These are phyloP conservation scores for Rhinolophus ferrumequinum DNA, from an alignment of 2,113 vertebrate genomes.

Conservation along the genomic window DNA sequence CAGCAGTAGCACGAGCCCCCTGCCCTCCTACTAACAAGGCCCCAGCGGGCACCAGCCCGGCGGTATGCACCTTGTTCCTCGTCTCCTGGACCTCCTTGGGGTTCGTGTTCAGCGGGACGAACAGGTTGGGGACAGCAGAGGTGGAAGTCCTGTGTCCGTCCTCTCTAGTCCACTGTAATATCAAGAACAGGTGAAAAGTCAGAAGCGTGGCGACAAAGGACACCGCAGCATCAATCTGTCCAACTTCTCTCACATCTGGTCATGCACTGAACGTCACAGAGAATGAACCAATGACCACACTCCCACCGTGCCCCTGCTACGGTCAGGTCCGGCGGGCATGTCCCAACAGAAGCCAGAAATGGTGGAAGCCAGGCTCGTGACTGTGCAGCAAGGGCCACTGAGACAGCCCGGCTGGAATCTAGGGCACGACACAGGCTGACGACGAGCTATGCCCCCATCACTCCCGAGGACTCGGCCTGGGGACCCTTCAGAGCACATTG, in stretches of 20 bases:
- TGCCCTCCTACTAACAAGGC: fast-evolving
- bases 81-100: conserved; percentile 99
- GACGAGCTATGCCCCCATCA: not conserved
- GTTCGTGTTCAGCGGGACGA: conserved; percentile 98
- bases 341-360: not conserved
- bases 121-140: conserved; percentile 95
- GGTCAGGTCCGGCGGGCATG: not conserved
- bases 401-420: not conserved
- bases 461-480: not conserved
- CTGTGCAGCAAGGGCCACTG: not conserved
- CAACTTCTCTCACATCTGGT: conserved; percentile 78
- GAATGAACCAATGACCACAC: conserved; percentile 92
- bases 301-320: not conserved
- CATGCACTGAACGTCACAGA: conserved; percentile 92
- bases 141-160: conserved; percentile 94
- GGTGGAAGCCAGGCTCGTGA: not conserved
- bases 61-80: conserved; percentile 96
- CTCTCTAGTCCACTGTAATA: conserved; percentile 98
- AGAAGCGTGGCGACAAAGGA: conserved; percentile 47
- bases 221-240: conserved; percentile 72
- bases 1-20: fast-evolving
- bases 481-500: conserved; percentile 87
- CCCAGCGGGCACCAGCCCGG: fast-evolving
- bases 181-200: conserved; percentile 83
- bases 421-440: not conserved